Evolutionary conservation across 2,888 invertebrate species (phyloP), one percentile per base, ranked within the genome.

Genomic region (Acanthosepion pharaonis): DNA sequence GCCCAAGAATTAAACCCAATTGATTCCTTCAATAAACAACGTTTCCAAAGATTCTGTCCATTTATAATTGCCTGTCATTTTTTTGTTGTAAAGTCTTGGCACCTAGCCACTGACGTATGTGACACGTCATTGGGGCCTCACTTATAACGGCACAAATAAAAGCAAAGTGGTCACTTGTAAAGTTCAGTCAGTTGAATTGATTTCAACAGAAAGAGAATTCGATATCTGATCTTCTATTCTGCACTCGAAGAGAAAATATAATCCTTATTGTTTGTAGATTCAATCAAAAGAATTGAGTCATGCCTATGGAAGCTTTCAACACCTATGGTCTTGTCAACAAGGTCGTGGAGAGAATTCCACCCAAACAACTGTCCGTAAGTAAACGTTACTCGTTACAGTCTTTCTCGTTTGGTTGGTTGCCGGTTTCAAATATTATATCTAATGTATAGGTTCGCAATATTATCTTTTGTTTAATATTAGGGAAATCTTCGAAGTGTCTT

Each of bases 301-400:
- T 92, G 51, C 92, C 92, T 15, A 95, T 91, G 95, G 93, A 95
- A 48, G 91, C n/a, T 51, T 95, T 95, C 93, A 94, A 49, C 55
- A 94, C 49, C 4, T 95, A 95, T 42, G 95, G 94, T 33, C 64
- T 95, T 25, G 95, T 95, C 20, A 94, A 95, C 49, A 95, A 95
- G 94, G 95, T 95, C 28, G 94, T 95, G 92, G 95, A 95, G 53
- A 42, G 48, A 64, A 94, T 93, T 18, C 95, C 95, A 20, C 94
- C 94, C 5, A 91, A 93, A 20, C 92, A 93, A 91, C 92, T 95
- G 25, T 48, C 93, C 93, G 95, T 95, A 94, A 78, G 94, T 78
- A 42, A 91, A 33, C 2, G n/a, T 9, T 78, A n/a, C 25, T 18
- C 49, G 11, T 92, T 92, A 49, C 25, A 42, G 0, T 25, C 4